Base-by-base conservation (phyloP, 2,888 invertebrate genomes). In the Phytoseiulus persimilis region DNA sequence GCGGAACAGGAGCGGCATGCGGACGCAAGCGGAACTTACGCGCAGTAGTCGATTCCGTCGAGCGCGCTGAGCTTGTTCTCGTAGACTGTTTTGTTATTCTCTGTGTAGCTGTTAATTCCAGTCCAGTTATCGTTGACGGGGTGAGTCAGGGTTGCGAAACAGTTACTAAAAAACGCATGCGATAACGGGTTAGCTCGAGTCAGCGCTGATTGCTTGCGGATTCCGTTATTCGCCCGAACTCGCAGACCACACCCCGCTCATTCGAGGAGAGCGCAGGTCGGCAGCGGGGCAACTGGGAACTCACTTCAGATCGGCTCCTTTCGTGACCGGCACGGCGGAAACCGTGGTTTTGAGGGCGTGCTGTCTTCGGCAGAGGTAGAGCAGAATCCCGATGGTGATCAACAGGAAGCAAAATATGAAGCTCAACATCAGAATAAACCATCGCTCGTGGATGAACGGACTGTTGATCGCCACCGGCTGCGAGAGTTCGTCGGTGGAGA, bases 1-100 rank as follows among this genome's bases (percentile, higher is more conserved):
- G 39, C 39, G 39, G 39, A 39, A 39, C 39, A 39, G 39, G 9
- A 39, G 39, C 3, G 3, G 39, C 65, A 65, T 65, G 65, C 65
- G 28, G 65, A 65, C 9, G 39, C 39, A 65, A 65, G 28, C 65
- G 65, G 18, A 65, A 65, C 87, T 87, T 87, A 87, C 87, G 87
- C 87, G 87, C 87, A 32, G 23, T 87, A 87, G 87, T 45, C 45
- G 87, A 87, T 87, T 33, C 87, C 87, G 32, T 87, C 87, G 87
- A 87, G 87, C 14, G 87, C 87, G 39, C 87, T 87, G 32, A 87
- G 87, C 33, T 87, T 87, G 39, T 87, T 87, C 87, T 87, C 87
- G 87, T 87, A 87, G 11, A 87, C 87, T 6, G 87, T 87, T 9
- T 33, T 87, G 33, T 33, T 87, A 39, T 33, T 87, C 45, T 33